phyloP scores from a whole-genome alignment of 1,140 invertebrate species.

The Ostrea denselamellosa region DNA sequence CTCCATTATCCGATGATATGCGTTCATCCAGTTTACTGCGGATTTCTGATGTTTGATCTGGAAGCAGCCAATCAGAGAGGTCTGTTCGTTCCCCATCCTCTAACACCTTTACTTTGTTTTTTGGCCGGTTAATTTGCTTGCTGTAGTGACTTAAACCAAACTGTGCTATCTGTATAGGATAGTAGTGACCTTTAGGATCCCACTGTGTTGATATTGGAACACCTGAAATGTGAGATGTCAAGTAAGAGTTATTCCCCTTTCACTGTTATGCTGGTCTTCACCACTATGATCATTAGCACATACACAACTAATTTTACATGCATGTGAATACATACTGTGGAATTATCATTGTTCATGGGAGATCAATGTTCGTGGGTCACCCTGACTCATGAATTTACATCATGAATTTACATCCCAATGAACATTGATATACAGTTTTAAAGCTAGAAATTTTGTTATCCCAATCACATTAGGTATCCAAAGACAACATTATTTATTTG shows the following conservation, averaged over 20 bases:
- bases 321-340: too few species aligned
- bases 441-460: too few species aligned
- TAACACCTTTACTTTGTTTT: conserved; percentile 62
- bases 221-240: conserved; percentile 77
- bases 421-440: too few species aligned
- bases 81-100: conserved; percentile 84
- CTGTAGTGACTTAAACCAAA: conserved; percentile 98
- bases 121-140: conserved; percentile 84
- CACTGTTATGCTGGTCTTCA: too few species aligned
- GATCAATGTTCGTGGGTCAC: too few species aligned
- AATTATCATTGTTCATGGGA: too few species aligned
- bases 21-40: conserved; percentile 60
- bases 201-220: conserved; percentile 97
- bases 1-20: conserved; percentile 48
- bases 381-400: too few species aligned
- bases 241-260: neutral
- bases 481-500: too few species aligned
- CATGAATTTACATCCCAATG: too few species aligned
- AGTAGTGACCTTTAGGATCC: conserved; percentile 93
- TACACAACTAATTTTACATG: too few species aligned
- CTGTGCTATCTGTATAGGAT: conserved; percentile 99
- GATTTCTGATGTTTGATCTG: conserved; percentile 59
- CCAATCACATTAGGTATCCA: too few species aligned
- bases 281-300: too few species aligned
- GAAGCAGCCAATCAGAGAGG: conserved; percentile 66